Percentiles rank a stretch among this genome's conserved stretches.
phyloP scores from a whole-genome alignment of 2,113 vertebrate genomes.

The Nasalis larvatus region DNA sequence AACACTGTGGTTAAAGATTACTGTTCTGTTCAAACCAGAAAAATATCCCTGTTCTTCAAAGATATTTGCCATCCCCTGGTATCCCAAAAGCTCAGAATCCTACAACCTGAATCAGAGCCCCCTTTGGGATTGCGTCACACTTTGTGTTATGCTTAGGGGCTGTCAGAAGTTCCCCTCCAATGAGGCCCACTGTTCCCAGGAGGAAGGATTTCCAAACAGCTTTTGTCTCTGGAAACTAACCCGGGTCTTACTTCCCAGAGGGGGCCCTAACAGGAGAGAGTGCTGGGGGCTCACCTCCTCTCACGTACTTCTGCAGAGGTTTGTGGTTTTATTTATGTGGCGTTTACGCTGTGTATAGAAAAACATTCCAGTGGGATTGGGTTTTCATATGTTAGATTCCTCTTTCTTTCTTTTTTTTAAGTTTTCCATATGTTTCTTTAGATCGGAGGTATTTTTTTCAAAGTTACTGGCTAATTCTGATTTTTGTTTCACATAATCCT shows the following conservation, averaged over 20 bases:
- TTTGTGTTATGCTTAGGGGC: constrained; percentile 10
- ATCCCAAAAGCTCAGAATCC: not conserved
- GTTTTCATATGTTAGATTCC: constrained; percentile 70
- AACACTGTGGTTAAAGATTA: not conserved
- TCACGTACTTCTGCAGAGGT: constrained; percentile 61
- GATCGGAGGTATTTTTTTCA: constrained; percentile 3
- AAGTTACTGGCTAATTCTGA: constrained; percentile 53
- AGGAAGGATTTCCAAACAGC: constrained; percentile 79
- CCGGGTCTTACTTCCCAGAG: constrained; percentile 58
- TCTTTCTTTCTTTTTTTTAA: constrained; percentile 13
- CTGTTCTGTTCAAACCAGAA: not conserved
- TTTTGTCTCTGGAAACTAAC: constrained; percentile 79
- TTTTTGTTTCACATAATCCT: constrained; percentile 19
- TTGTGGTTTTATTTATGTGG: constrained; percentile 77
- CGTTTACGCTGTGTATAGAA: constrained; percentile 75
- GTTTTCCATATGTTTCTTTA: constrained; percentile 71
- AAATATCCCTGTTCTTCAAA: not conserved
- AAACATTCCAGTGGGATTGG: constrained; percentile 79
- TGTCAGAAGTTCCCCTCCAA: constrained; percentile 71
- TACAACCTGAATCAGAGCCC: not conserved
- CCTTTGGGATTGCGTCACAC: constrained; percentile 28
- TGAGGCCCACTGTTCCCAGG: constrained; percentile 50
- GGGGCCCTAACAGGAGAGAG: constrained; percentile 63
- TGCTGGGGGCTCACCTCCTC: constrained; percentile 57
- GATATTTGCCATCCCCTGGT: not conserved